Evolutionary conservation across 2,888 invertebrate species (phyloP), one percentile per base, ranked within the genome.

Genomic region (Bellardia bayeri): DNA sequence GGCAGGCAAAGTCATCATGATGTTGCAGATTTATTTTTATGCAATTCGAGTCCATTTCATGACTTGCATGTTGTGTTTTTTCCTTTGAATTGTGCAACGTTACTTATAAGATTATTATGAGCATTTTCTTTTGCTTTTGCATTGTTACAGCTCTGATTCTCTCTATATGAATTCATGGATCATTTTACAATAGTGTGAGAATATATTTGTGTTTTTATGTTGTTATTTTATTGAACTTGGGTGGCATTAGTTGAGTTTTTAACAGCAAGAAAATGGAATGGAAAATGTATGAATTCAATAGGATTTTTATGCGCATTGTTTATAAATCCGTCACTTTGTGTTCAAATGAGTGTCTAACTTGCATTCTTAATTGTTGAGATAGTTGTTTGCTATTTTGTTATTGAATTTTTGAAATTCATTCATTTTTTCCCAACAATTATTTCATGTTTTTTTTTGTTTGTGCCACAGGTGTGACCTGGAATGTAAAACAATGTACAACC

Each of bases 181-280:
- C 56, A 30, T 80, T 63, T 80, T 76, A 13, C 51, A 66, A 86
- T 49, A 37, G 86, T 83, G 86, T 86, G 86, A 86, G 79, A 83
- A 83, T 76, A 37, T 63, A 42, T 45, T 33, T 58, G 2, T 66
- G 1, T 33, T 63, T 33, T 8, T 56, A 23, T 2, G 56, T 56
- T 51, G 40, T 23, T 63, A 68, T 82, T 86, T 75, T 37, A 75
- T 69, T 76, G 40, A 76, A 75, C 66, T 83, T 86, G 83, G 86
- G 86, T 86, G 86, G 83, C 75, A 66, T 74, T 56, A 66, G 14
- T 51, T 56, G 14, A 49, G 37, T 49, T 56, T 49, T 54, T 16
- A 49, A 54, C 23, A 0, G 23, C 30, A 40, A 49, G 33, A 54
- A n/a, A 68, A 68, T 16, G 13, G 45, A 6, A n/a, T 6, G 14